These are phyloP conservation scores for Apamea sordens DNA, from an alignment of 2,888 invertebrate species.

Conservation along the genomic window DNA sequence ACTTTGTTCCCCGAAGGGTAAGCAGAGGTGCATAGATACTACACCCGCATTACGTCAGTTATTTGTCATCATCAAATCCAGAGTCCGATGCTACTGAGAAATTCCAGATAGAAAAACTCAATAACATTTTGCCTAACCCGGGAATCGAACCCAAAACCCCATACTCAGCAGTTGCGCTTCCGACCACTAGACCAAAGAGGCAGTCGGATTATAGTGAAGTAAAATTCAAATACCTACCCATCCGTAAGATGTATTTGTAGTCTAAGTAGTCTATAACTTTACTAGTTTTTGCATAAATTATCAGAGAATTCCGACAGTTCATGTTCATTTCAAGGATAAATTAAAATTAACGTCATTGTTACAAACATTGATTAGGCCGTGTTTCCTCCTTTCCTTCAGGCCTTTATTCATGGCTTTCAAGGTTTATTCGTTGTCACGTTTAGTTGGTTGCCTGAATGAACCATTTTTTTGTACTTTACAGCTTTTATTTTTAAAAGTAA, in stretches of 20 bases:
- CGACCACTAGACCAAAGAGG: too few species aligned
- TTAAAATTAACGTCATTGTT: slow-evolving; percentile 46
- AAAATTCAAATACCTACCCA: neutral
- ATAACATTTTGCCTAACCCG: neutral
- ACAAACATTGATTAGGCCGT: slow-evolving; percentile 49
- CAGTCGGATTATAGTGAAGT: too few species aligned
- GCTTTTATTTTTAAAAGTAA: neutral
- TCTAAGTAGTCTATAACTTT: neutral
- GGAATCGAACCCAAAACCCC: neutral
- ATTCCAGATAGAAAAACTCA: neutral
- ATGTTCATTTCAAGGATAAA: slow-evolving; percentile 58
- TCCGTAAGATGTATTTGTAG: too few species aligned
- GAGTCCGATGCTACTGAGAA: neutral
- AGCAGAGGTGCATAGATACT: neutral
- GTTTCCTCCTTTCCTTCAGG: slow-evolving; percentile 64
- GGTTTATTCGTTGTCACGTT: slow-evolving; percentile 43
- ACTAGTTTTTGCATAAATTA: slow-evolving; percentile 18
- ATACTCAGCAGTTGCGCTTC: too few species aligned
- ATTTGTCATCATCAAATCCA: too few species aligned
- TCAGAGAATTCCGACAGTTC: slow-evolving; percentile 32
- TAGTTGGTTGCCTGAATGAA: slow-evolving; percentile 8
- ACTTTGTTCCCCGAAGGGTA: neutral
- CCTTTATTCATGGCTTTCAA: slow-evolving; percentile 46
- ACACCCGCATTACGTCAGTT: neutral
- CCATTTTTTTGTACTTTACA: neutral